A percentile compares a stretch with the other conserved stretches of the same genome.
These are phyloP conservation scores for Tyria jacobaeae DNA, from an alignment of 2,888 invertebrate species.

Conservation along the genomic window DNA sequence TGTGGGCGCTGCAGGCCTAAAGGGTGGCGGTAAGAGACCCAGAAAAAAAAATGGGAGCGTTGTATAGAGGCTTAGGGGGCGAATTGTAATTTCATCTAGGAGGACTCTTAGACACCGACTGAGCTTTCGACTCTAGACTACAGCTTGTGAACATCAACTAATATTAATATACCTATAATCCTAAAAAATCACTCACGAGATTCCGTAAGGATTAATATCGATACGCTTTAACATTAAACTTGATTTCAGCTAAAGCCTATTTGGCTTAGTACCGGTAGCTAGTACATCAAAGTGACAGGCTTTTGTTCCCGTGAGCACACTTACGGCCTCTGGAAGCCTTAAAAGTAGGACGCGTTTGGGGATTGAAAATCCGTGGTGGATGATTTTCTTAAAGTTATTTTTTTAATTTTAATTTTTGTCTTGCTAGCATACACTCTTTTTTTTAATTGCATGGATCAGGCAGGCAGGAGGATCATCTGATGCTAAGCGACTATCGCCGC, in stretches of 20 bases:
- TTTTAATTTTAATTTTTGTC: not conserved
- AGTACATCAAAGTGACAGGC: slow-evolving; percentile 27
- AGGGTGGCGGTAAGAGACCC: too few relatives aligned
- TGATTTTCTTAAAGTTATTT: not conserved
- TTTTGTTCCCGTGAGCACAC: slow-evolving; percentile 36
- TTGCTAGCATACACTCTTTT: too few relatives aligned
- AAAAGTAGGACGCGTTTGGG: slow-evolving; percentile 52
- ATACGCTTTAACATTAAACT: not conserved
- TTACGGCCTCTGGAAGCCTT: slow-evolving; percentile 23
- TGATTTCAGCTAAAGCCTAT: not conserved
- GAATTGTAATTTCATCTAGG: too few relatives aligned
- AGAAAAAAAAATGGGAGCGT: too few relatives aligned
- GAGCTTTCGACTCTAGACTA: too few relatives aligned
- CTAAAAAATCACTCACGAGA: not conserved
- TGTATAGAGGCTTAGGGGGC: too few relatives aligned
- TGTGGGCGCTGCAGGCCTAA: too few relatives aligned
- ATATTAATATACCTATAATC: not conserved
- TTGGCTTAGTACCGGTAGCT: not conserved
- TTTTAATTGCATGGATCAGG: too few relatives aligned
- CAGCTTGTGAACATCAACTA: too few relatives aligned
- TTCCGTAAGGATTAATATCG: not conserved
- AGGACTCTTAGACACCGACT: too few relatives aligned
- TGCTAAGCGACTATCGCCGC: too few relatives aligned
- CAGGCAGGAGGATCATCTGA: too few relatives aligned
- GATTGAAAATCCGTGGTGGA: slow-evolving; percentile 39